Evolutionary conservation across 2,113 vertebrate species (phyloP).

Genomic region (Rynchops niger): DNA sequence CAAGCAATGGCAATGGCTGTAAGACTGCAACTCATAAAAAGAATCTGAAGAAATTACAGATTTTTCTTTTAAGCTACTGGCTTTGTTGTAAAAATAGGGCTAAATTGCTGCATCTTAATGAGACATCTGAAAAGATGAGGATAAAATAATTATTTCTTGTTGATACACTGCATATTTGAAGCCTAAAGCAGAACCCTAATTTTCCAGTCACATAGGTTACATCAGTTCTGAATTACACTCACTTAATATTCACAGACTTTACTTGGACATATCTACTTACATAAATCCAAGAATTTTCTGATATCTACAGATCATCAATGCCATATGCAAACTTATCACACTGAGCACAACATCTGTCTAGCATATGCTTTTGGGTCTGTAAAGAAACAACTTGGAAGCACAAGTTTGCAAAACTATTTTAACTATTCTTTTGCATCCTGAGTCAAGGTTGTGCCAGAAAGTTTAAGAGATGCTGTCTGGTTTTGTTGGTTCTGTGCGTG

Average conservation of each 20-base stretch:
- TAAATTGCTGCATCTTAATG: conserved; percentile 1
- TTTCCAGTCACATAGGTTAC: neutral
- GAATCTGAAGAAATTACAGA: neutral
- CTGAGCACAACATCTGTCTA: conserved; percentile 46
- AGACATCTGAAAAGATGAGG: neutral
- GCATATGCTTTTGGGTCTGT: conserved; percentile 12
- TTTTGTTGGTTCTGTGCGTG: neutral
- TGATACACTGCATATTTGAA: neutral
- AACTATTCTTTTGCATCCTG: conserved; percentile 7
- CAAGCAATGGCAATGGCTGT: neutral
- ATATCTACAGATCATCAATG: conserved; percentile 34
- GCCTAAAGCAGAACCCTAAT: neutral
- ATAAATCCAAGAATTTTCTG: conserved; percentile 31
- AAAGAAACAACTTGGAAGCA: conserved; percentile 23
- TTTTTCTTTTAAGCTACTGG: neutral
- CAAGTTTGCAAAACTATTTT: conserved; percentile 2
- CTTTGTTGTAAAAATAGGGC: neutral
- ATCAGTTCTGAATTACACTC: neutral
- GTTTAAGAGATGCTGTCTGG: neutral
- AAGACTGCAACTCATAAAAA: neutral
- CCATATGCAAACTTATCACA: conserved; percentile 34
- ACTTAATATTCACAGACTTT: neutral
- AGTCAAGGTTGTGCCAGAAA: neutral
- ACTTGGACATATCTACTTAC: neutral
- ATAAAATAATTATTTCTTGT: conserved; percentile 23